These are phyloP conservation scores for Antedon mediterranea DNA, from an alignment of 53 echinoderm and acorn worm genomes.

Conservation along the genomic window DNA sequence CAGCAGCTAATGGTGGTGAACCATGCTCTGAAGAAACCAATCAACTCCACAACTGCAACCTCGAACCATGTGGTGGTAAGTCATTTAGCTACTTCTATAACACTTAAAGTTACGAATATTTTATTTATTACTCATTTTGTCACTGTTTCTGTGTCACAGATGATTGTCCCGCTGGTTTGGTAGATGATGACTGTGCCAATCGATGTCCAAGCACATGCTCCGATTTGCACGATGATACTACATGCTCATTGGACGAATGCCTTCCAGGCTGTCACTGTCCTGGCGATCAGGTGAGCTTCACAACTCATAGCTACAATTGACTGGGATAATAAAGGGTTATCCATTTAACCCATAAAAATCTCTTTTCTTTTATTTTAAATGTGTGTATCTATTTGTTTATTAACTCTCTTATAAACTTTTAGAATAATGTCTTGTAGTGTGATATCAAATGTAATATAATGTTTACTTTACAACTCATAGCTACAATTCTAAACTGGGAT, in stretches of 20 bases:
- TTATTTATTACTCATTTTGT: too few relatives aligned
- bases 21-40: constrained; percentile 19
- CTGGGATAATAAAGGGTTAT: neutral
- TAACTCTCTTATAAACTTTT: too few relatives aligned
- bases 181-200: constrained; percentile 38
- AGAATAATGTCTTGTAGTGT: too few relatives aligned
- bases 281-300: constrained; percentile 32
- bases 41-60: constrained; percentile 24
- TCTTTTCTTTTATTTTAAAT: too few relatives aligned
- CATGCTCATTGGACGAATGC: constrained; percentile 26
- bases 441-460: too few relatives aligned
- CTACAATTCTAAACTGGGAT: neutral
- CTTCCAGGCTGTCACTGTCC: constrained; percentile 36
- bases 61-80: constrained; percentile 47
- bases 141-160: neutral
- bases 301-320: too few relatives aligned
- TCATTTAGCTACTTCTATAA: neutral
- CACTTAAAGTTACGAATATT: too few relatives aligned
- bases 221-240: constrained; percentile 32
- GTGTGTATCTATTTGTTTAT: too few relatives aligned
- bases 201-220: constrained; percentile 38
- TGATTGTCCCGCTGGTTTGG: constrained; percentile 32
- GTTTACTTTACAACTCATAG: constrained; percentile 14
- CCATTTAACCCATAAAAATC: too few relatives aligned
- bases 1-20: constrained; percentile 21